Percentiles rank a stretch among this genome's conserved stretches.
Evolutionary conservation across 2,797 vertebrate genomes (phyloP).

Genomic region (Anguilla megastoma): DNA sequence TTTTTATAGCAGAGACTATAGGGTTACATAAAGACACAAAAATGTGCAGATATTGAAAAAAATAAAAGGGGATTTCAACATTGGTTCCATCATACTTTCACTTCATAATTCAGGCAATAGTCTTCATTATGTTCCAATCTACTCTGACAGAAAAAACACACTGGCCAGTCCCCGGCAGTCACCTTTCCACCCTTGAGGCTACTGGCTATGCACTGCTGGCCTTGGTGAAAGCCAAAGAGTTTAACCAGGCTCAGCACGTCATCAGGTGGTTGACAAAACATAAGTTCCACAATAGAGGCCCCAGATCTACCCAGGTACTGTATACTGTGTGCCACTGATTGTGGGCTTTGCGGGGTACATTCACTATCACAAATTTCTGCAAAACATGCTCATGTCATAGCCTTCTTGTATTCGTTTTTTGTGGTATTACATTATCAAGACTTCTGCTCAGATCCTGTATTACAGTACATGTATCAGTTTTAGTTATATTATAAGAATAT

Average conservation of each 20-base stretch:
- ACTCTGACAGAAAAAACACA: conserved; percentile 41
- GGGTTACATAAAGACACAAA: too few relatives aligned
- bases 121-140: background rate
- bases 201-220: conserved; percentile 84
- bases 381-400: background rate
- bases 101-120: background rate
- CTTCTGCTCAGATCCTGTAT: background rate
- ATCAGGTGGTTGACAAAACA: conserved; percentile 78
- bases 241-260: conserved; percentile 49
- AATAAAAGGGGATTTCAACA: background rate
- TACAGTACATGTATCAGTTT: background rate
- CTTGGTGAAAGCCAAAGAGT: conserved; percentile 61
- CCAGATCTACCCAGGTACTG: conserved; percentile 66
- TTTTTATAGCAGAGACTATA: background rate
- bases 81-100: background rate
- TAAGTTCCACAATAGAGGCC: conserved; percentile 67
- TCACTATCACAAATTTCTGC: conserved; percentile 37
- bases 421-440: background rate
- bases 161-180: conserved; percentile 60
- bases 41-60: background rate
- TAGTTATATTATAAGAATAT: background rate
- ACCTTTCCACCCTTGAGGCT: conserved; percentile 68
- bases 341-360: conserved; percentile 59
- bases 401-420: background rate
- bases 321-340: conserved; percentile 55